Evolutionary conservation across 2,113 vertebrate species (phyloP).

Genomic region (Pithys albifrons): DNA sequence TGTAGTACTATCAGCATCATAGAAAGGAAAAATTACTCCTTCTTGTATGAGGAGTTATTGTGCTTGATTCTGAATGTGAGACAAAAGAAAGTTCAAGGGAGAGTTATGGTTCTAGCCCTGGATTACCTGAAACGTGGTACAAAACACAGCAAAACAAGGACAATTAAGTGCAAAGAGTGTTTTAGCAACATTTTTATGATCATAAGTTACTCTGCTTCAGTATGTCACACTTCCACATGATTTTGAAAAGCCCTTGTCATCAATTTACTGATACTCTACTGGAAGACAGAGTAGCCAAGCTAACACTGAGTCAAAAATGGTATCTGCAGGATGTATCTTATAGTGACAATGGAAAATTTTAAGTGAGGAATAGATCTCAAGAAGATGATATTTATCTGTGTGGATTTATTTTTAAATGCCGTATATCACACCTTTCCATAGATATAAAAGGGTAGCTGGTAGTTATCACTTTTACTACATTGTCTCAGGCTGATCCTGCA

Average conservation of each 20-base stretch:
- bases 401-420: background rate
- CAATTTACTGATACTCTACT: background rate
- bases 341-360: background rate
- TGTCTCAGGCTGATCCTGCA: background rate
- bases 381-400: background rate
- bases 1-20: background rate
- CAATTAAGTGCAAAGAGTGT: background rate
- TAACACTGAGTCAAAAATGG: background rate
- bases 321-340: background rate
- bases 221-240: background rate
- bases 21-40: background rate
- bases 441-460: background rate
- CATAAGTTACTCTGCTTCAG: background rate
- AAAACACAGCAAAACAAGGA: background rate
- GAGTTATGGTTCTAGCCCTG: background rate
- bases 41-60: background rate
- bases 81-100: background rate
- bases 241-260: background rate
- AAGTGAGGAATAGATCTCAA: background rate
- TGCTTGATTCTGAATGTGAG: background rate
- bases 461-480: background rate
- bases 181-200: background rate
- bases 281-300: background rate
- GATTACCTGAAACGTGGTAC: background rate
- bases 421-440: background rate